Conservation (phyloP, 2,797 vertebrate genomes). For the Sebastes ruberrimus region DNA sequence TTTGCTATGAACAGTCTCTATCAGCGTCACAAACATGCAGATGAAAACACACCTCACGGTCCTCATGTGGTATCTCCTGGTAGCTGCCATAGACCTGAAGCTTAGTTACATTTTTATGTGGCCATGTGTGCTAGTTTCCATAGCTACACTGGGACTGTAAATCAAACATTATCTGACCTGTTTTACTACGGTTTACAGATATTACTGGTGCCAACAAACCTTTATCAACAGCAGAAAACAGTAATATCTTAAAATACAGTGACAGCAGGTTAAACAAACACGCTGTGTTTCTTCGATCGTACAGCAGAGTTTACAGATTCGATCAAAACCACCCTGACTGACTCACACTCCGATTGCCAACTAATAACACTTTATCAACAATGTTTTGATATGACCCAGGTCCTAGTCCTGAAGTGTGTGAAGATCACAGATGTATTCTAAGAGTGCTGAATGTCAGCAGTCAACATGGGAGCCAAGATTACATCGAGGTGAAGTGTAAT, state of each 20-base stretch:
- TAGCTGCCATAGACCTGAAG: no score
- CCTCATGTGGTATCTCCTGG: neutral
- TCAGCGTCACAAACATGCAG: neutral
- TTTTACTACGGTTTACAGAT: neutral
- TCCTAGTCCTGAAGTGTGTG: neutral
- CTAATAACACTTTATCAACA: neutral
- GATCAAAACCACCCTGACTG: neutral
- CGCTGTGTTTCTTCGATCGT: neutral
- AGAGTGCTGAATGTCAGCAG: neutral
- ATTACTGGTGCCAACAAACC: neutral
- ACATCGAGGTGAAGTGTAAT: neutral
- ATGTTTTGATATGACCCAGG: neutral
- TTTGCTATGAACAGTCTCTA: neutral
- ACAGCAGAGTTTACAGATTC: neutral
- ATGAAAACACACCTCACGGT: neutral
- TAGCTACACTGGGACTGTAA: neutral
- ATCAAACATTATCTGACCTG: neutral
- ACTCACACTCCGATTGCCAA: neutral
- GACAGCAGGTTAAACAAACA: neutral
- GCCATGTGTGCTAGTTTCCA: neutral
- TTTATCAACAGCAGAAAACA: neutral
- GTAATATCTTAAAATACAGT: neutral
- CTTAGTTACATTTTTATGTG: neutral
- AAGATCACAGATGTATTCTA: neutral
- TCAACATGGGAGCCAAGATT: neutral